A percentile compares a stretch with the other conserved stretches of the same genome.
These are phyloP conservation scores for Gallinago undulata DNA, from an alignment of 2,113 vertebrate genomes.

Conservation along the genomic window DNA sequence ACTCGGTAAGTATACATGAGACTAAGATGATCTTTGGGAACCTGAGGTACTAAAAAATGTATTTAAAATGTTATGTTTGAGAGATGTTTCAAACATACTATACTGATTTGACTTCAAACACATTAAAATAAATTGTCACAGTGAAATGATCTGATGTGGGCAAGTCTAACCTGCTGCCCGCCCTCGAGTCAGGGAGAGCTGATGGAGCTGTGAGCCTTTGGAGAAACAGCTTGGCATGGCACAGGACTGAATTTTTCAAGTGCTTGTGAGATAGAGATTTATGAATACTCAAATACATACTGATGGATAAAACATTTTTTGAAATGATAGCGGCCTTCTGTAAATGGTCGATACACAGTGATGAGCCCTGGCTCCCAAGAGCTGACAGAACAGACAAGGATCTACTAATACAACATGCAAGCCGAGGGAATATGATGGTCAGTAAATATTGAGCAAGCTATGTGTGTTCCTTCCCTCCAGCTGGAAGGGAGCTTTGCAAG, in stretches of 20 bases:
- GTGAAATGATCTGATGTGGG: neutral
- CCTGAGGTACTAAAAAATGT: neutral
- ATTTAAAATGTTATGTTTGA: neutral
- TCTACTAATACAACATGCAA: neutral
- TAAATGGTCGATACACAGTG: fast-evolving
- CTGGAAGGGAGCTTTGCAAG: neutral
- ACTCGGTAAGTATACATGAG: neutral
- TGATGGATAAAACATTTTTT: neutral
- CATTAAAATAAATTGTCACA: neutral
- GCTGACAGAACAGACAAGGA: neutral
- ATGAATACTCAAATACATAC: neutral
- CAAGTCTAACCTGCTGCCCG: neutral
- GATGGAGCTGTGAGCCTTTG: neutral
- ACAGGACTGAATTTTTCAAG: neutral
- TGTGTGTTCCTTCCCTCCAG: neutral
- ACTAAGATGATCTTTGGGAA: neutral
- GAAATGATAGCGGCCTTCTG: neutral
- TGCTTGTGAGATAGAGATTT: neutral
- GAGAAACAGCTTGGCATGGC: neutral
- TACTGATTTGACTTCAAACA: neutral
- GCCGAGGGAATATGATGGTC: neutral
- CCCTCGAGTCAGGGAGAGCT: neutral
- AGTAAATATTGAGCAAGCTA: neutral
- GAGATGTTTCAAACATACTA: neutral
- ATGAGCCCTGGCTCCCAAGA: neutral